Evolutionary conservation across 2,797 vertebrate species (phyloP).

Genomic region (Aulostomus chinensis): DNA sequence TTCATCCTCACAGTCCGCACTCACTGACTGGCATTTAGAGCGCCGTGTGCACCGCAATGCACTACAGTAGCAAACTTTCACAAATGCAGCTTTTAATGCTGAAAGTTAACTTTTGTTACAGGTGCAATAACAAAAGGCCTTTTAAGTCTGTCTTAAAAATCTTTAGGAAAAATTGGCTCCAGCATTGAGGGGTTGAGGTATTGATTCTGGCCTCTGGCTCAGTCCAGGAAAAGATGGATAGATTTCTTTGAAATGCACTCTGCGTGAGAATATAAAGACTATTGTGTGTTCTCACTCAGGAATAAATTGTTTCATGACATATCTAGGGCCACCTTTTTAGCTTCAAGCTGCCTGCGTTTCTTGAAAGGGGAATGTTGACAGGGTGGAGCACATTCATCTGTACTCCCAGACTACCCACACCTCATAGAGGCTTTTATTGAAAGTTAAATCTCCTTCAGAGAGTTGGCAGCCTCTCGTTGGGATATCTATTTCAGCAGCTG

Average conservation of each 20-base stretch:
- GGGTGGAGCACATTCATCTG: conserved; percentile 69
- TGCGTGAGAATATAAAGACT: conserved; percentile 78
- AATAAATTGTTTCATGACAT: conserved; percentile 78
- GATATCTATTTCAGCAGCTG: conserved; percentile 76
- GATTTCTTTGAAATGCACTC: conserved; percentile 84
- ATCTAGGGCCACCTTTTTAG: conserved; percentile 73
- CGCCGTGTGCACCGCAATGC: not conserved
- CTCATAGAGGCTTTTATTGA: conserved; percentile 70
- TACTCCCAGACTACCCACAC: conserved; percentile 54
- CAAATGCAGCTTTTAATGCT: conserved; percentile 53
- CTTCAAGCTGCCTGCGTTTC: conserved; percentile 57
- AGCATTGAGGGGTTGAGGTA: conserved; percentile 78
- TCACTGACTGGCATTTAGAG: conserved; percentile 16
- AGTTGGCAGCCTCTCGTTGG: conserved; percentile 62
- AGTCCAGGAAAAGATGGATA: conserved; percentile 81
- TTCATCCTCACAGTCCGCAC: conserved; percentile 8
- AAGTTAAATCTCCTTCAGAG: conserved; percentile 73
- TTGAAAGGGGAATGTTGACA: conserved; percentile 67
- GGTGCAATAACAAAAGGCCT: conserved; percentile 83
- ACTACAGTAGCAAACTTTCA: conserved; percentile 30
- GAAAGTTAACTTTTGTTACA: conserved; percentile 84
- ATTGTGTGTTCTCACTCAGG: conserved; percentile 76
- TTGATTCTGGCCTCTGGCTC: conserved; percentile 82
- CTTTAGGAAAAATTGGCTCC: conserved; percentile 85
- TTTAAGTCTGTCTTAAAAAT: conserved; percentile 85